Base-by-base conservation (phyloP, 2,888 invertebrate genomes). In the Brassicogethes aeneus region DNA sequence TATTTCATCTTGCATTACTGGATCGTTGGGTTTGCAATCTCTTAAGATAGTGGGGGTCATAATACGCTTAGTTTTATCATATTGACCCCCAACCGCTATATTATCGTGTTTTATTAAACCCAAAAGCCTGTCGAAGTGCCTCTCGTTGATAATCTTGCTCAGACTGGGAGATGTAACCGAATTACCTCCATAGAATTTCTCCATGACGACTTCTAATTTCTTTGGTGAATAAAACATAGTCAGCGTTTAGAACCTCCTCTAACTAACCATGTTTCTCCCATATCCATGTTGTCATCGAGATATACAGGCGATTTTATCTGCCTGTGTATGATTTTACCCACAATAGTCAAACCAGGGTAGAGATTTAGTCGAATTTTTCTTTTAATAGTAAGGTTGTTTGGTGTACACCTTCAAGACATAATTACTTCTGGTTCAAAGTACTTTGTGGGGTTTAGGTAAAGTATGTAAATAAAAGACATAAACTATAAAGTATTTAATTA, bases 1-100 rank as follows among this genome's bases (percentile, higher is more conserved):
- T 55, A 97, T 93, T 77, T 97, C 97, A 53, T 95, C 85, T 50
- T 80, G 76, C 87, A 89, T 87, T 2, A 87, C 65, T 29, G 80
- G 76, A 70, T 94, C 92, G 1, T 71, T 71, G 0, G 75, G 69
- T 40, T 79, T 76, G 0, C 92, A 85, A 63, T 93, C 82, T 12
- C 75, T 49, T 37, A 88, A 54, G 43, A 96, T 73, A 0, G 94
- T 94, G 2, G 95, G 95, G 39, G 83, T 79, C 48, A 96, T 88
- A 65, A 73, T 95, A 44, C 74, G 77, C 46, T 92, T 88, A 15
- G 72, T 68, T 0, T 81, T 70, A 65, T 94, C 86, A 40, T 70
- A 72, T 33, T 79, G 74, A 10, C 95, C 94, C 10, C 94, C 94
- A 40, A 90, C 51, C 0, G 77, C 87, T 5, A 89, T 64, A 55